Conservation (phyloP, 2,113 vertebrate genomes). For the Gallinago undulata region DNA sequence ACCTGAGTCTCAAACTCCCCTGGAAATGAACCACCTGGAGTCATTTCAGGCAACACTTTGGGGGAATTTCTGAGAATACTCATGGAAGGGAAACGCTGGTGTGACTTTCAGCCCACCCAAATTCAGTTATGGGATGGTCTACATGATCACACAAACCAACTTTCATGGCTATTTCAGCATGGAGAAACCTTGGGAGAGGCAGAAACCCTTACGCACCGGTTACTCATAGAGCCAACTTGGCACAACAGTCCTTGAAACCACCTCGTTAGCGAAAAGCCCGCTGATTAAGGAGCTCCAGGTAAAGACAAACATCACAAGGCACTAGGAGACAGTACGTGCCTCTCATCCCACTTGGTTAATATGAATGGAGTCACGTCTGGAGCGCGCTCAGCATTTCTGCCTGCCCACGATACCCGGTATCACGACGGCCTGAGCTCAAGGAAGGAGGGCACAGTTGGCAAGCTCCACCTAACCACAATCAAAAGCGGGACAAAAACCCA, state of each 20-base stretch:
- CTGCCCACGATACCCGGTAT: accelerated
- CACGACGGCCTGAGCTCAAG: accelerated
- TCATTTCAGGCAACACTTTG: accelerated
- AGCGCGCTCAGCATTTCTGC: background rate
- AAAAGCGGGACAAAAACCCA: background rate
- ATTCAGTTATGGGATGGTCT: background rate
- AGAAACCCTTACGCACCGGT: background rate
- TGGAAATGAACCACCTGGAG: background rate
- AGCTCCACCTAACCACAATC: background rate
- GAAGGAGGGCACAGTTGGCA: background rate
- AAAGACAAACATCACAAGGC: background rate
- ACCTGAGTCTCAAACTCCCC: background rate
- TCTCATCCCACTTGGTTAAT: background rate
- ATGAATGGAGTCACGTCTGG: background rate
- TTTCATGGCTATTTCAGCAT: accelerated
- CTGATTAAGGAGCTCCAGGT: background rate
- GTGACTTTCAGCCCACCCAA: background rate
- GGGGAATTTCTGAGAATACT: background rate
- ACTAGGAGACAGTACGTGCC: background rate
- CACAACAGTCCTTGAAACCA: background rate
- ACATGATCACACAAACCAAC: accelerated
- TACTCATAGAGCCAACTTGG: background rate
- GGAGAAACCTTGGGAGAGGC: background rate
- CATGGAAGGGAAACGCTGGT: accelerated
- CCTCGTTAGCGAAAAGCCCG: background rate